phyloP scores from a whole-genome alignment of 2,113 vertebrate genomes.

The Nettapus auritus region DNA sequence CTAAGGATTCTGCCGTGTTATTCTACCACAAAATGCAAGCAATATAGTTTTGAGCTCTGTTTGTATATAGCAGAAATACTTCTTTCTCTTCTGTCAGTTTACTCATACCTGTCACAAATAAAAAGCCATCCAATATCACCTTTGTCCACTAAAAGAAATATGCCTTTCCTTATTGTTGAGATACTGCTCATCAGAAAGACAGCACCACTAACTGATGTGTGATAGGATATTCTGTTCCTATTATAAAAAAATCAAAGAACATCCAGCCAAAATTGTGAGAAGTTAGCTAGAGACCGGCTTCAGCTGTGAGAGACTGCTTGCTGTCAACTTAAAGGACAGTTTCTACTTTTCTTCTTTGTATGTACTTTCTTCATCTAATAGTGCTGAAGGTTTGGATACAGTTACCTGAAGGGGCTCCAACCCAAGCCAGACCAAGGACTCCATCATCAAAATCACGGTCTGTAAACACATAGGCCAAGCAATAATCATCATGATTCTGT shows the following conservation, averaged over 20 bases:
- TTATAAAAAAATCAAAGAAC: background rate
- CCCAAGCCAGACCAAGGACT: conserved; percentile 96
- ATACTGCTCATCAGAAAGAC: background rate
- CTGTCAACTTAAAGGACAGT: background rate
- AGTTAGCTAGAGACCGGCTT: background rate
- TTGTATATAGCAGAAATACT: background rate
- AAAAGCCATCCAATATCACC: background rate
- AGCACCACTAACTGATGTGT: background rate
- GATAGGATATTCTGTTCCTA: background rate
- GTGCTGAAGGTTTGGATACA: background rate
- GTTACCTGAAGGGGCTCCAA: conserved; percentile 96
- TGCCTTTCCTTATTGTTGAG: background rate
- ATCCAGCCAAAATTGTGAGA: background rate
- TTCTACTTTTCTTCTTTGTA: background rate
- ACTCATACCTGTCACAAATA: background rate
- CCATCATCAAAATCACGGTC: conserved; percentile 98
- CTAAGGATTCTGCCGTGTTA: background rate
- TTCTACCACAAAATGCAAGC: background rate
- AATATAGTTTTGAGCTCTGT: background rate
- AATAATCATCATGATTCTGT: conserved; percentile 99
- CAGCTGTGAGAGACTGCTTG: background rate
- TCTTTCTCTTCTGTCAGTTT: background rate
- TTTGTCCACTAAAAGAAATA: background rate
- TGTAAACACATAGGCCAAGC: conserved; percentile 97
- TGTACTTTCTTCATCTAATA: background rate